Conservation (phyloP, 2,113 vertebrate genomes). For the Tenebrosternarchus preto region DNA sequence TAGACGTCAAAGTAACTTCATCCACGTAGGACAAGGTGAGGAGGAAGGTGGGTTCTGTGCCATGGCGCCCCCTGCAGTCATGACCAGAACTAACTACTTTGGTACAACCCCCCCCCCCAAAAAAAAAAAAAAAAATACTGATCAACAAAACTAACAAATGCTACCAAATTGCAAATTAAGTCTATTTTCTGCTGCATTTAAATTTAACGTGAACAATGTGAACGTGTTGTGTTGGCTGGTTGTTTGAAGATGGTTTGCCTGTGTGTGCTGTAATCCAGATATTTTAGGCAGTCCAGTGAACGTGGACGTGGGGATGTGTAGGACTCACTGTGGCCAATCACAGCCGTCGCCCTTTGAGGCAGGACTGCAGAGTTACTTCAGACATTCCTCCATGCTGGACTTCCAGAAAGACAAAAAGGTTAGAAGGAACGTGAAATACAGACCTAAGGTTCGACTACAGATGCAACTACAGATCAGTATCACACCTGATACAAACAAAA, state of each 20-base stretch:
- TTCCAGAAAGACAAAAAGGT: conserved; percentile 79
- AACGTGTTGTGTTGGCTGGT: neutral
- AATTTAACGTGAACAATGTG: neutral
- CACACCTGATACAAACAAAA: too few relatives aligned
- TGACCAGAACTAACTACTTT: neutral
- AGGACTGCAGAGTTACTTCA: conserved; percentile 65
- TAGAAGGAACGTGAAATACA: too few relatives aligned
- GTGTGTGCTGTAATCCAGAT: conserved; percentile 59
- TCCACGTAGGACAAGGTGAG: conserved; percentile 74
- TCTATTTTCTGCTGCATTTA: neutral
- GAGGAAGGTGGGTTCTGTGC: neutral
- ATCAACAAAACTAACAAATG: too few relatives aligned
- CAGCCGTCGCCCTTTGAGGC: conserved; percentile 35
- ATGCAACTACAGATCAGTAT: too few relatives aligned
- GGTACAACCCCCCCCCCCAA: neutral
- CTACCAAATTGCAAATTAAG: too few relatives aligned
- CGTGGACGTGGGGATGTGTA: conserved; percentile 72
- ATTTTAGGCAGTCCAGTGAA: conserved; percentile 75
- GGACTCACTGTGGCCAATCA: conserved; percentile 66
- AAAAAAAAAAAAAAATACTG: too few relatives aligned
- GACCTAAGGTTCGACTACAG: too few relatives aligned
- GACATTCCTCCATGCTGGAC: conserved; percentile 72
- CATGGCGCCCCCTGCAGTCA: conserved; percentile 10
- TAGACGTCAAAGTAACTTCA: conserved; percentile 72
- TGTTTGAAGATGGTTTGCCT: neutral